Conservation (phyloP, 2,888 invertebrate genomes). For the Acleris laterana region DNA sequence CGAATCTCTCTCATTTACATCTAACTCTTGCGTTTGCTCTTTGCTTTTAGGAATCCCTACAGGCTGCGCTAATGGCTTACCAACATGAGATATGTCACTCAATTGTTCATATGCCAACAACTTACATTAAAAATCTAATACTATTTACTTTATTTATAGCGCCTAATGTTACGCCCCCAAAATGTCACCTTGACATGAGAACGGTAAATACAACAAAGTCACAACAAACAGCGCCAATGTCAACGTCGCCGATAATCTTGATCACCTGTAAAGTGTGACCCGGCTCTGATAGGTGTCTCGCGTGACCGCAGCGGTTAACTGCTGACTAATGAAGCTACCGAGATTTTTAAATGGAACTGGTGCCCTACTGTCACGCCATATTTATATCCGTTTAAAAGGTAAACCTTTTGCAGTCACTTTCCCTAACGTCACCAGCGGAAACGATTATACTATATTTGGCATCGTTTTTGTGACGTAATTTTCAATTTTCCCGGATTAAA, state of each 20-base stretch:
- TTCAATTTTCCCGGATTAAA: too few relatives aligned
- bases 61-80: too few relatives aligned
- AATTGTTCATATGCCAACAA: too few relatives aligned
- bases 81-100: too few relatives aligned
- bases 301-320: constrained; percentile 17
- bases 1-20: too few relatives aligned
- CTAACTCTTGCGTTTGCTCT: too few relatives aligned
- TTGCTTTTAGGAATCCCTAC: too few relatives aligned
- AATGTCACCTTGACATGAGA: constrained; percentile 11
- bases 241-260: constrained; percentile 17
- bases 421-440: not conserved
- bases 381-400: constrained; percentile 19
- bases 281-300: constrained; percentile 18
- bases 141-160: not conserved
- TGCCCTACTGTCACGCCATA: constrained; percentile 14
- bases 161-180: not conserved
- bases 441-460: too few relatives aligned
- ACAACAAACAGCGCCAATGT: constrained; percentile 12
- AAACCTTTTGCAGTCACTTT: constrained; percentile 8
- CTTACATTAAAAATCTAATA: not conserved
- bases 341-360: constrained; percentile 23
- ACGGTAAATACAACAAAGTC: constrained; percentile 10
- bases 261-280: constrained; percentile 26
- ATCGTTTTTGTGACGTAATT: too few relatives aligned
- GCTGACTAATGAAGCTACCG: constrained; percentile 24